Conservation (phyloP, 2,888 invertebrate genomes). For the Zygaena filipendulae region DNA sequence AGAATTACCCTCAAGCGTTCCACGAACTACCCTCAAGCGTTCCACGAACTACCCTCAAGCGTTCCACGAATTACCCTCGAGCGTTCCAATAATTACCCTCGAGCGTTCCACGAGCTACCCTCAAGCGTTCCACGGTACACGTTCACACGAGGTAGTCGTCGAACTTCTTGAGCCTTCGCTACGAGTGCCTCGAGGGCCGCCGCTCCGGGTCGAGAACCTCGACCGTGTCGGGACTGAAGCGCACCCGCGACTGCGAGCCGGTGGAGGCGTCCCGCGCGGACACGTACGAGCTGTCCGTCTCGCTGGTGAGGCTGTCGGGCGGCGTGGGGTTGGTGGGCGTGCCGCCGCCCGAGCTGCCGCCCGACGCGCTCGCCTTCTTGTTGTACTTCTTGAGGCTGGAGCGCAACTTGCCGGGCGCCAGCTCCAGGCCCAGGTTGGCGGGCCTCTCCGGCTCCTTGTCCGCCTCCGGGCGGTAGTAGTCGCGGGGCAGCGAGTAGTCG, state of each 20-base stretch:
- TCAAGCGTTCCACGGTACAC: slow-evolving; percentile 21
- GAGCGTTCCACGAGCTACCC: slow-evolving; percentile 17
- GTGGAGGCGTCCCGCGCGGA: slow-evolving; percentile 83
- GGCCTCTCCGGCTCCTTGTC: slow-evolving; percentile 46
- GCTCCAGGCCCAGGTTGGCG: slow-evolving; percentile 70
- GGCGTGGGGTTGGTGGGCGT: slow-evolving; percentile 88
- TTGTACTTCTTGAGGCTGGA: slow-evolving; percentile 82
- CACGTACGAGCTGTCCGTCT: slow-evolving; percentile 86
- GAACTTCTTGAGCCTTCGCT: slow-evolving; percentile 62
- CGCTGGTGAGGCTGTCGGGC: slow-evolving; percentile 86
- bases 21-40: too few relatives aligned
- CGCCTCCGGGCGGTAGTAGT: slow-evolving; percentile 46
- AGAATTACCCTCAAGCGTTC: too few relatives aligned
- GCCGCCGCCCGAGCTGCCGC: slow-evolving; percentile 72
- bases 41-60: slow-evolving; percentile 22
- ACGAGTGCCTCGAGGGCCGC: slow-evolving; percentile 44
- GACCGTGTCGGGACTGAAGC: slow-evolving; percentile 81
- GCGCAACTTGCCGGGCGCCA: slow-evolving; percentile 75
- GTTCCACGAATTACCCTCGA: slow-evolving; percentile 24
- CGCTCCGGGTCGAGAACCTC: slow-evolving; percentile 53
- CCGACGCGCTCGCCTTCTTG: slow-evolving; percentile 62
- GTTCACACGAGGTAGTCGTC: slow-evolving; percentile 59
- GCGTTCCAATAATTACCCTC: too few relatives aligned
- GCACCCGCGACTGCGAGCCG: slow-evolving; percentile 77
- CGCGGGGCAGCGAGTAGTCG: slow-evolving; percentile 48